A percentile compares a stretch with the other conserved stretches of the same genome.
phyloP scores from a whole-genome alignment of 2,113 vertebrate species.

The Cyanoramphus novaezelandiae region DNA sequence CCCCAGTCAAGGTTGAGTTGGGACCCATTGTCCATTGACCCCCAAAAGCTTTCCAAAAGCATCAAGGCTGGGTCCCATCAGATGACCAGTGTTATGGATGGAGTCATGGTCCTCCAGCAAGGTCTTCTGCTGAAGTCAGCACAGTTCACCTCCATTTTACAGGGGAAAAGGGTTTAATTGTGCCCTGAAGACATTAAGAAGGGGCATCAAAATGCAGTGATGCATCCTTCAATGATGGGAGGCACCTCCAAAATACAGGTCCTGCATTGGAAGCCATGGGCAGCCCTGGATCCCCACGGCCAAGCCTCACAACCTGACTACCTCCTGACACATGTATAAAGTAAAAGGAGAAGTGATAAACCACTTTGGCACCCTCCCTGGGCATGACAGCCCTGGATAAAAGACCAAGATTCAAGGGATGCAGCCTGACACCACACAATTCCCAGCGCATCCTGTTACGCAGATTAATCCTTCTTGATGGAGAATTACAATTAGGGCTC shows the following conservation, averaged over 20 bases:
- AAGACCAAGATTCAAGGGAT: not conserved
- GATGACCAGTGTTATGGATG: accelerated
- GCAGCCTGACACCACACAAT: not conserved
- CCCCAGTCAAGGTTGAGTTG: not conserved
- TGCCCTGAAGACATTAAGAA: not conserved
- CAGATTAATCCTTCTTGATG: conserved; percentile 7
- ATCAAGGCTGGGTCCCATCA: not conserved
- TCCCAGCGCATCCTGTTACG: not conserved
- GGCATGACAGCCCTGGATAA: not conserved
- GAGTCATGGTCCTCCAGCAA: not conserved
- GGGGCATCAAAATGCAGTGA: accelerated
- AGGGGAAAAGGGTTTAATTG: not conserved
- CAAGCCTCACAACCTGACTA: accelerated
- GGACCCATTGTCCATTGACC: accelerated
- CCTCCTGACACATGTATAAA: not conserved
- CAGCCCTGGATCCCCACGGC: not conserved
- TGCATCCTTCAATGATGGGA: accelerated
- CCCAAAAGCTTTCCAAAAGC: not conserved
- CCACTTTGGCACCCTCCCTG: not conserved
- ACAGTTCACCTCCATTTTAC: not conserved
- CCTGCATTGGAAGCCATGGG: accelerated
- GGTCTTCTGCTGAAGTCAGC: not conserved
- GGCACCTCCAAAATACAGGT: not conserved
- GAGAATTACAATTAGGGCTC: conserved; percentile 42
- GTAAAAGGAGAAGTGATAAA: not conserved